Evolutionary conservation across 1,140 invertebrate species (phyloP).

Genomic region (Calephelis virginiensis): DNA sequence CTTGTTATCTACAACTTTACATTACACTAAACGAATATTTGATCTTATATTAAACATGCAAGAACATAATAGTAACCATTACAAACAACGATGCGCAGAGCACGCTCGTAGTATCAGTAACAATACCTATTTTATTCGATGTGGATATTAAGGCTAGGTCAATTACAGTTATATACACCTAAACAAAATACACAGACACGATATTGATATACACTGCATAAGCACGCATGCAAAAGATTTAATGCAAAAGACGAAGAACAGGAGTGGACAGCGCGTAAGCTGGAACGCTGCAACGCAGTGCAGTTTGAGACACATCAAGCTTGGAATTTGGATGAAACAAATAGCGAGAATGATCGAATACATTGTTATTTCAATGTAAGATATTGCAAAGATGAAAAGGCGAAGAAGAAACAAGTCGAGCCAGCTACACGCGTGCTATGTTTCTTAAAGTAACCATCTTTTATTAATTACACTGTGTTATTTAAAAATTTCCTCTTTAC

Average conservation of each 20-base stretch:
- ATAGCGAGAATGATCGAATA: constrained; percentile 50
- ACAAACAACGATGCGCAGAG: constrained; percentile 24
- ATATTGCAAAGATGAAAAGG: constrained; percentile 41
- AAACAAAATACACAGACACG: constrained; percentile 63
- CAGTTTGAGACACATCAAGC: constrained; percentile 42
- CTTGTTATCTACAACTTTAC: constrained; percentile 59
- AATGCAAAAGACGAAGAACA: constrained; percentile 62
- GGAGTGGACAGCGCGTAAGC: constrained; percentile 41
- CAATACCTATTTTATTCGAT: constrained; percentile 74
- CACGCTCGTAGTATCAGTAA: constrained; percentile 38
- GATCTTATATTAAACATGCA: constrained; percentile 69
- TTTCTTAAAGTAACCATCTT: constrained; percentile 52
- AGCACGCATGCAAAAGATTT: constrained; percentile 77
- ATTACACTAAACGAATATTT: constrained; percentile 59
- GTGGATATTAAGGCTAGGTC: constrained; percentile 74
- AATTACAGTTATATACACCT: constrained; percentile 62
- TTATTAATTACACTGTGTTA: constrained; percentile 61
- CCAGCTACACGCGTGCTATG: constrained; percentile 62
- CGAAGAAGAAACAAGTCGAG: constrained; percentile 37
- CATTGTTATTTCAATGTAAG: constrained; percentile 75
- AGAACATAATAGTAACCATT: constrained; percentile 52
- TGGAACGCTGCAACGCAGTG: constrained; percentile 20
- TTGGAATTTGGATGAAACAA: constrained; percentile 77
- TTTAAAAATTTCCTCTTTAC: constrained; percentile 66
- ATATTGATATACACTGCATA: constrained; percentile 61